Evolutionary conservation across 2,888 invertebrate species (phyloP), one percentile per base, ranked within the genome.

Genomic region (Agonopterix subpropinquella): DNA sequence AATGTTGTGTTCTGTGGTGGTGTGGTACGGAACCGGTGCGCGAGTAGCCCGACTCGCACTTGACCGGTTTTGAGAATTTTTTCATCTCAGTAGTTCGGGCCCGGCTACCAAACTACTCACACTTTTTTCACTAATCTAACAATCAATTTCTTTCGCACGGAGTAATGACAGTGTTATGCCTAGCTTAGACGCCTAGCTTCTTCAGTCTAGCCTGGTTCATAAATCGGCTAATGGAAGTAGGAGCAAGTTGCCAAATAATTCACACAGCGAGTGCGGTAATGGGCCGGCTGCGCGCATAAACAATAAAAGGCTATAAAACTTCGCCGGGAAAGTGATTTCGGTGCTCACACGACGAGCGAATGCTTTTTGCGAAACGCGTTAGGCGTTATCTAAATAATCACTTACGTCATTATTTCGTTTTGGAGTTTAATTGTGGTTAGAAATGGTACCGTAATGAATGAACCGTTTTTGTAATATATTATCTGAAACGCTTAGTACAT

Each of bases 161-260:
- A 28, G 4, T 18, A 28, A 28, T 28, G 9, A 39, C 10, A 39
- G 39, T n/a, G 39, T 39, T 9, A 0, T n/a, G 39, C 39, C 28
- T 44, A 28, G 18, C 10, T 44, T 44, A 44, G 44, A 13, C 11
- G 4, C n/a, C 44, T 11, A 41, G 41, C 35, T 39, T 39, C 43
- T 44, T 46, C 15, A 54, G 56, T 59, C 60, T 11, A 13, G 11
- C 13, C 39, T 52, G 64, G 66, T 67, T 64, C 67, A 77, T 82
- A 81, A 81, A 82, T 84, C 75, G 69, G 56, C 63, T 79, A 80
- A 78, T 76, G 80, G 78, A 73, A 60, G 63, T 64, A 66, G 60
- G 64, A 66, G 73, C 73, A 69, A 75, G 70, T 79, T 78, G 75
- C 74, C 76, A 73, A 80, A 85, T 84, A 84, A 82, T 79, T 84